phyloP scores from a whole-genome alignment of 1,140 invertebrate species.

The Maniola jurtina region DNA sequence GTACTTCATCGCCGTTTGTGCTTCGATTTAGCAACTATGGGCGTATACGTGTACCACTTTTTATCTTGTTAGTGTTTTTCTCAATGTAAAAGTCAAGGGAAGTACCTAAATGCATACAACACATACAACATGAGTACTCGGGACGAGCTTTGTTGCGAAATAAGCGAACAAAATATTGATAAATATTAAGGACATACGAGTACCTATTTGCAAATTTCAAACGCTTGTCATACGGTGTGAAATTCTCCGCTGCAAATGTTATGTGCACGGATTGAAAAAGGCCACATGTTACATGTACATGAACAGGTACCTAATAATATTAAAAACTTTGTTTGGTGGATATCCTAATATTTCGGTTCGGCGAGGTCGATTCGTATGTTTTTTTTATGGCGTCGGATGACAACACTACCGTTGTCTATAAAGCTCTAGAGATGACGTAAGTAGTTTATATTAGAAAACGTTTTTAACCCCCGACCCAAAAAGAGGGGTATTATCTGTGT shows the following conservation, averaged over 20 bases:
- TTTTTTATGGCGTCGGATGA: too few species aligned
- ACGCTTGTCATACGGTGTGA: slow-evolving; percentile 1
- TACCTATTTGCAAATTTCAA: slow-evolving; percentile 8
- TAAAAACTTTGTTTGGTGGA: background rate
- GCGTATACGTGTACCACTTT: slow-evolving; percentile 31
- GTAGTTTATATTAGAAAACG: too few species aligned
- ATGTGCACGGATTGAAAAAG: background rate
- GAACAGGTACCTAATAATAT: background rate
- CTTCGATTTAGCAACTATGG: slow-evolving; percentile 33
- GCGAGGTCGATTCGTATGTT: too few species aligned
- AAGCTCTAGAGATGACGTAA: too few species aligned
- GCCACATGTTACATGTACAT: background rate
- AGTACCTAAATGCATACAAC: slow-evolving; percentile 23
- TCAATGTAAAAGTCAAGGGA: slow-evolving; percentile 37
- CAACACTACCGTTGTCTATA: too few species aligned
- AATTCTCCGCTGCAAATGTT: background rate
- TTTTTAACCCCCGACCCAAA: too few species aligned
- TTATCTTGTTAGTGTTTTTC: slow-evolving; percentile 24
- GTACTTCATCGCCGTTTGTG: slow-evolving; percentile 24
- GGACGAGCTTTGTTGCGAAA: slow-evolving; percentile 17
- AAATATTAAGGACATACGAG: slow-evolving; percentile 15
- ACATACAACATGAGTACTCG: slow-evolving; percentile 1
- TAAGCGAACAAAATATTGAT: slow-evolving; percentile 10
- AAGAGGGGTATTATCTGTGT: too few species aligned
- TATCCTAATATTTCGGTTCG: too few species aligned